Conservation (phyloP, 2,888 invertebrate species). For the Lissocephala sabroskyi region DNA sequence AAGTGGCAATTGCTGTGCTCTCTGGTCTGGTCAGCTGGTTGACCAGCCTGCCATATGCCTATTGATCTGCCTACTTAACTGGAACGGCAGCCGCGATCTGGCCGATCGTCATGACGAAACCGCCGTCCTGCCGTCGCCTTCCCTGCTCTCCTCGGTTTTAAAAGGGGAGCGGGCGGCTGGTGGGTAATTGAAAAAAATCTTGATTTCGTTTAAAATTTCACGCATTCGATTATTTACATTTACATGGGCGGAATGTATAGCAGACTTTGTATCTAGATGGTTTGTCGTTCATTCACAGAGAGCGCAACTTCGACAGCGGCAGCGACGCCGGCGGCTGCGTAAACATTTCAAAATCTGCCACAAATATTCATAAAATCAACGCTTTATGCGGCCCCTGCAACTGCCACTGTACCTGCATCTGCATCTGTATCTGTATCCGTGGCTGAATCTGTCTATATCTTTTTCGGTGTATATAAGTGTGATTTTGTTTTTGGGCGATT, state of each 20-base stretch:
- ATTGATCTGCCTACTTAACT: constrained; percentile 58
- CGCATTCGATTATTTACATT: not conserved
- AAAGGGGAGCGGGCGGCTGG: too few relatives aligned
- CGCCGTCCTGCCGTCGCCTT: constrained; percentile 21
- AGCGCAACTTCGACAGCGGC: constrained; percentile 9
- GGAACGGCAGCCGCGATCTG: not conserved
- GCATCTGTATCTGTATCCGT: too few relatives aligned
- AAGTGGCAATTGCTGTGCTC: constrained; percentile 29
- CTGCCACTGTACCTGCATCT: too few relatives aligned
- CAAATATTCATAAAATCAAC: constrained; percentile 46
- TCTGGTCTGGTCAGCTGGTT: not conserved
- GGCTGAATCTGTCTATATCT: not conserved
- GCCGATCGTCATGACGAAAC: constrained; percentile 51
- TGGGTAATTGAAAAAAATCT: constrained; percentile 54
- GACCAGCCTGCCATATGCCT: constrained; percentile 34
- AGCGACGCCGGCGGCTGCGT: constrained; percentile 34
- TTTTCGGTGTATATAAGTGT: not conserved
- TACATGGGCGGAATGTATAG: not conserved
- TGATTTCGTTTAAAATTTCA: constrained; percentile 31
- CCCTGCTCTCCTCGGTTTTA: constrained; percentile 14
- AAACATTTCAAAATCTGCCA: constrained; percentile 53
- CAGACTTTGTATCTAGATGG: constrained; percentile 5
- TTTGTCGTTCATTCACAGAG: constrained; percentile 4
- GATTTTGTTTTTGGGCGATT: not conserved
- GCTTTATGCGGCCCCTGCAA: too few relatives aligned